phyloP scores from a whole-genome alignment of 1,140 invertebrate species.

The Neodiprion virginianus region DNA sequence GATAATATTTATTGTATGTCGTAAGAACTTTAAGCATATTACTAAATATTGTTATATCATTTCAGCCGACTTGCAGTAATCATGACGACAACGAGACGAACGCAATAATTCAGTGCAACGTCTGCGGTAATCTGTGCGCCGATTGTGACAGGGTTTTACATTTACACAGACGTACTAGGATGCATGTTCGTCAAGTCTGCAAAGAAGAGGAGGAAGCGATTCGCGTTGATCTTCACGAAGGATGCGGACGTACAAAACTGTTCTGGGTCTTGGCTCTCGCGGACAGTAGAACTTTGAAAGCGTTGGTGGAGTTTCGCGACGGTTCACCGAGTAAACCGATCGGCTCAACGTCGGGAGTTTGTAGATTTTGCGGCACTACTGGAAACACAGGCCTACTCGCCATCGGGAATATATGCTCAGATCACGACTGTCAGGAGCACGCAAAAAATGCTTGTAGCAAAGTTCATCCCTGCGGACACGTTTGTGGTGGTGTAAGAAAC shows the following conservation, averaged over 20 bases:
- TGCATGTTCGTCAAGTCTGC: constrained; percentile 90
- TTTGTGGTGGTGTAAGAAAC: constrained; percentile 88
- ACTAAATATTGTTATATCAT: constrained; percentile 7
- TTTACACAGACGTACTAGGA: constrained; percentile 84
- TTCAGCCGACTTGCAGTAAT: constrained; percentile 87
- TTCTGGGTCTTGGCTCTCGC: constrained; percentile 94
- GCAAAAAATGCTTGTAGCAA: constrained; percentile 85
- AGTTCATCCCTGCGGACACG: constrained; percentile 86
- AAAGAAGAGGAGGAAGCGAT: constrained; percentile 96
- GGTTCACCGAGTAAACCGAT: constrained; percentile 62
- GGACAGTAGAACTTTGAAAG: constrained; percentile 91
- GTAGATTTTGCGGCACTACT: constrained; percentile 90
- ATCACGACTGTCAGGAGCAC: constrained; percentile 92
- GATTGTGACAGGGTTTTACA: constrained; percentile 97
- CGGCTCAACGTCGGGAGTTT: constrained; percentile 73
- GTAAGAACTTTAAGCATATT: not conserved
- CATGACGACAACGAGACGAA: constrained; percentile 96
- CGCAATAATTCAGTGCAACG: constrained; percentile 91
- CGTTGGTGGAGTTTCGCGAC: constrained; percentile 91
- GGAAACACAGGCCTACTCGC: constrained; percentile 85
- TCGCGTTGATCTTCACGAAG: constrained; percentile 93
- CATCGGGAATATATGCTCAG: constrained; percentile 92
- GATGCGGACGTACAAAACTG: constrained; percentile 92
- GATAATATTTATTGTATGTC: constrained; percentile 14
- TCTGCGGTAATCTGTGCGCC: constrained; percentile 91